phyloP scores from a whole-genome alignment of 2,113 vertebrate genomes.

The Hystrix cristata region DNA sequence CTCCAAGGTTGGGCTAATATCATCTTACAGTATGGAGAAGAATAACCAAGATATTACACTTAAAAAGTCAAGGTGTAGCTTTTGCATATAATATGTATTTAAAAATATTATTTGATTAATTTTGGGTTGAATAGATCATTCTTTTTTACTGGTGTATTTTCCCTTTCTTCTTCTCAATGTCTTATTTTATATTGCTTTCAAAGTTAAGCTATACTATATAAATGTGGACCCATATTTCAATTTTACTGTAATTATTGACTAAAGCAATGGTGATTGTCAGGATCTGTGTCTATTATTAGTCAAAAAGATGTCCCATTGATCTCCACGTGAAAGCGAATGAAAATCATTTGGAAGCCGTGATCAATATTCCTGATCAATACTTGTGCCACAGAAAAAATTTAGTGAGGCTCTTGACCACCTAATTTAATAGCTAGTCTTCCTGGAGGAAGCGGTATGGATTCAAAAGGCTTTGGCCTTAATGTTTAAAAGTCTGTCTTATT shows the following conservation, averaged over 20 bases:
- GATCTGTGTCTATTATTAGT: constrained; percentile 13
- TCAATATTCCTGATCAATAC: background rate
- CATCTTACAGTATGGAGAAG: background rate
- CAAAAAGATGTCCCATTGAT: constrained; percentile 20
- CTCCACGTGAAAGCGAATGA: constrained; percentile 46
- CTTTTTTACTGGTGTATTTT: constrained; percentile 15
- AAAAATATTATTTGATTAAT: constrained; percentile 13
- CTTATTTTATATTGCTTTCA: constrained; percentile 25
- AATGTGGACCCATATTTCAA: constrained; percentile 23
- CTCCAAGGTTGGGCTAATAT: background rate
- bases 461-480: background rate
- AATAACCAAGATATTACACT: constrained; percentile 14
- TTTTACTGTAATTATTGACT: constrained; percentile 26
- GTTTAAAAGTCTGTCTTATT: background rate
- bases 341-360: constrained; percentile 10
- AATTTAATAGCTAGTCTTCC: background rate
- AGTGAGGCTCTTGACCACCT: constrained; percentile 1
- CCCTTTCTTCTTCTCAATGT: background rate
- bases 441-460: background rate
- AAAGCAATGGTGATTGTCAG: background rate
- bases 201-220: background rate
- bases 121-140: constrained; percentile 17
- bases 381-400: background rate
- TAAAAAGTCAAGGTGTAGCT: background rate
- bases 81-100: constrained; percentile 36